These are phyloP conservation scores for Calameuta pallipes DNA, from an alignment of 2,888 invertebrate genomes.

Conservation along the genomic window DNA sequence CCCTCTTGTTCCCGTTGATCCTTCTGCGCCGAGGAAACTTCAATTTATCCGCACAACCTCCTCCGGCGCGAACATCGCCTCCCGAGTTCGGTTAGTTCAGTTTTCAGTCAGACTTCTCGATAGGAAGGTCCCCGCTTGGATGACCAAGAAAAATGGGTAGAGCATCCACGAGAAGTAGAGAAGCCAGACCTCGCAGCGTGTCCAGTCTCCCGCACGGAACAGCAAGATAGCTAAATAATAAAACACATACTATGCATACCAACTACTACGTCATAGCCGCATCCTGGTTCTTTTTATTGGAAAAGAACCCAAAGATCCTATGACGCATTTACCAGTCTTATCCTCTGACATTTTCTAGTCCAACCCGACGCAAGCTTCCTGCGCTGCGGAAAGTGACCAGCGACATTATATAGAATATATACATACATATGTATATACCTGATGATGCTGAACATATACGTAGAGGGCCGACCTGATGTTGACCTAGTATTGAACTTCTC, in stretches of 20 bases:
- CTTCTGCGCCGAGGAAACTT: constrained; percentile 23
- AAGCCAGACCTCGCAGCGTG: not conserved
- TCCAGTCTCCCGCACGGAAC: not conserved
- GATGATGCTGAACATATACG: not conserved
- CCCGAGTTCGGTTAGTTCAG: constrained; percentile 1
- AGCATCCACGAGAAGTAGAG: not conserved
- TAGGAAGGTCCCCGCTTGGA: constrained; percentile 18
- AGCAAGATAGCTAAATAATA: not conserved
- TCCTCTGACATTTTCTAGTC: constrained; percentile 27
- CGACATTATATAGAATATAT: not conserved
- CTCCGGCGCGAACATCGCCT: constrained; percentile 12
- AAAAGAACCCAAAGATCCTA: constrained; percentile 42
- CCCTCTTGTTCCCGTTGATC: constrained; percentile 21
- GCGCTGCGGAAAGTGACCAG: constrained; percentile 1
- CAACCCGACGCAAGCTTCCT: constrained; percentile 1
- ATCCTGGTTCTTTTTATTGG: not conserved
- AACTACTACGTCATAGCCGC: not conserved
- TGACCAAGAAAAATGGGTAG: constrained; percentile 32
- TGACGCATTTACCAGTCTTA: constrained; percentile 32
- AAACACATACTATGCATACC: not conserved
- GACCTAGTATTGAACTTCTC: not conserved
- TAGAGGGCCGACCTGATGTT: not conserved
- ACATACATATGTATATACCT: not conserved
- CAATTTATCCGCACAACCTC: constrained; percentile 40
- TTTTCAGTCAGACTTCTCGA: not conserved